phyloP scores from a whole-genome alignment of 1,140 invertebrate species.

The Neuroterus valhalla region DNA sequence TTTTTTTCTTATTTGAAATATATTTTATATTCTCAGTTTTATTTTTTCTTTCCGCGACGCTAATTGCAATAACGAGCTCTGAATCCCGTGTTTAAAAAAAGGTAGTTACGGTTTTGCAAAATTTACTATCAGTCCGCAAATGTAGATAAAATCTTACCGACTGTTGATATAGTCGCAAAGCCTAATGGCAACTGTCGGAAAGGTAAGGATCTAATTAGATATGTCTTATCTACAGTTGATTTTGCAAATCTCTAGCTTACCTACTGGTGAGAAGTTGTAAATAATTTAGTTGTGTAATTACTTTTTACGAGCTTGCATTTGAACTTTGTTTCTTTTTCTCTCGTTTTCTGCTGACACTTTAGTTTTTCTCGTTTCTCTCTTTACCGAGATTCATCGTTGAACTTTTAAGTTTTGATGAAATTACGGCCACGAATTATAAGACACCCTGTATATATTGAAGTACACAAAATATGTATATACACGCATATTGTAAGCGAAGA shows the following conservation, averaged over 20 bases:
- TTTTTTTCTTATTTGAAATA: neutral
- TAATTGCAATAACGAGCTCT: neutral
- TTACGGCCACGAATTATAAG: conserved; percentile 3
- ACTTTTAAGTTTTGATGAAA: neutral
- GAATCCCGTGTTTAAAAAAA: neutral
- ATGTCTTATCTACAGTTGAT: too few relatives aligned
- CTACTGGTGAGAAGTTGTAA: neutral
- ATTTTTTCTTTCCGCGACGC: neutral
- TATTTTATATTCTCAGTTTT: neutral
- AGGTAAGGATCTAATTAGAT: too few relatives aligned
- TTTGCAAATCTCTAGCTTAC: too few relatives aligned
- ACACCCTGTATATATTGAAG: conserved; percentile 23
- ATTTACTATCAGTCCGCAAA: too few relatives aligned
- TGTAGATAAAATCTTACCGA: too few relatives aligned
- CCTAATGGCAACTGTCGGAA: too few relatives aligned
- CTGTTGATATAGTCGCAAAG: too few relatives aligned
- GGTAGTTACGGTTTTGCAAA: neutral
- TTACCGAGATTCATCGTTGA: neutral
- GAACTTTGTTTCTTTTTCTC: too few relatives aligned
- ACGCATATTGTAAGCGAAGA: neutral
- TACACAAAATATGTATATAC: conserved; percentile 10
- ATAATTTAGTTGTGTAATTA: conserved; percentile 21
- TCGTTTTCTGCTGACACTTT: neutral
- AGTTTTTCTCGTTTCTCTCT: neutral
- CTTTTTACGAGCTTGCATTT: neutral